A percentile compares a stretch with the other conserved stretches of the same genome.
Evolutionary conservation across 2,888 invertebrate species (phyloP).

Genomic region (Digitonthophagus gazella): DNA sequence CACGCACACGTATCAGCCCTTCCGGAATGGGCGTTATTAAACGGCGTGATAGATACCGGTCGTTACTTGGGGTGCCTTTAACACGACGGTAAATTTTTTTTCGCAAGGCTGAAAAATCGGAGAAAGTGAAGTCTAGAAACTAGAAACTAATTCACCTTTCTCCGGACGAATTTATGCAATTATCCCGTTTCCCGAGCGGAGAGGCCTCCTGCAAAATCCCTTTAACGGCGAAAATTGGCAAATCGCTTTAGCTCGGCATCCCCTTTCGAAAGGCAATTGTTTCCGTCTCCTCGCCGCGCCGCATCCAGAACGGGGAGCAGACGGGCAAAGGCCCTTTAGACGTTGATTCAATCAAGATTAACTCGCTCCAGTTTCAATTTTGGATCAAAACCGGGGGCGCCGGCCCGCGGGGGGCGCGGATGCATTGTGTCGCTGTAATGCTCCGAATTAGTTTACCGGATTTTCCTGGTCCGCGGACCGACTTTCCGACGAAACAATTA

Average conservation of each 20-base stretch:
- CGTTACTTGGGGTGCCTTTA: constrained; percentile 4
- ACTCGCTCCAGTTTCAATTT: neutral
- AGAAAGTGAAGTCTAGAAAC: neutral
- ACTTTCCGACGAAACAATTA: neutral
- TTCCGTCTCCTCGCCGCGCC: neutral
- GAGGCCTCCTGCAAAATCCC: neutral
- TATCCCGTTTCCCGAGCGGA: neutral
- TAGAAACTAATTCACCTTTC: neutral
- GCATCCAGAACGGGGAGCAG: neutral
- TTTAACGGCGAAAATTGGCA: neutral
- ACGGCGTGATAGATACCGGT: constrained; percentile 13
- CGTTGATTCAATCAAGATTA: neutral
- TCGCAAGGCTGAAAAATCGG: neutral
- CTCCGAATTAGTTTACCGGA: neutral
- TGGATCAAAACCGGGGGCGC: neutral
- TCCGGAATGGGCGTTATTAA: constrained; percentile 8
- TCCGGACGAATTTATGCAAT: neutral
- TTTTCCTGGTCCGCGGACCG: neutral
- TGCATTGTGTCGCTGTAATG: neutral
- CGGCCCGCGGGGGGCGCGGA: neutral
- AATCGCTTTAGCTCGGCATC: neutral
- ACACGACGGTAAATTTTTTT: constrained; percentile 3
- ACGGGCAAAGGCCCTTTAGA: neutral
- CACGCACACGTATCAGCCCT: constrained; percentile 12
- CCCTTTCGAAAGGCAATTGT: neutral